Conservation (phyloP, 1,140 invertebrate species). For the Drosophila novamexicana region DNA sequence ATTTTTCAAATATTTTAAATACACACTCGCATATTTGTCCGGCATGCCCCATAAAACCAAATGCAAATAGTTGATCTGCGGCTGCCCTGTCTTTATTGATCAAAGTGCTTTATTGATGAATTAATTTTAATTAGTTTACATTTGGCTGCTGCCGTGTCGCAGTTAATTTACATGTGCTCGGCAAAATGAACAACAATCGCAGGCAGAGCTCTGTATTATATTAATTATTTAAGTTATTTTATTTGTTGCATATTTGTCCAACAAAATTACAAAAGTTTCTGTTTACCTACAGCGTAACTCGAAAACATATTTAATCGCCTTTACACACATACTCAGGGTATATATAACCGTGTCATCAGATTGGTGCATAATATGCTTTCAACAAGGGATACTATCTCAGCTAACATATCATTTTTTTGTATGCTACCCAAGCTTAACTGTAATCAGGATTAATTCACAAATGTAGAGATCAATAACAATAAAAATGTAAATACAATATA, state of each 20-base stretch:
- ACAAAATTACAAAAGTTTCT: conserved; percentile 30
- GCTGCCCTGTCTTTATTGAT: conserved; percentile 58
- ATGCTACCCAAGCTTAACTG: too few relatives aligned
- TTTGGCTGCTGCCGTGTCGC: conserved; percentile 47
- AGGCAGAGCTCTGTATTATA: conserved; percentile 8
- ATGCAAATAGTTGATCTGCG: conserved; percentile 45
- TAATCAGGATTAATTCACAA: too few relatives aligned
- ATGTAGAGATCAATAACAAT: not conserved
- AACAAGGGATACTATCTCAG: not conserved
- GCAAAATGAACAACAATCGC: conserved; percentile 38
- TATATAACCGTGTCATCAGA: not conserved
- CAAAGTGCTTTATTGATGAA: conserved; percentile 68
- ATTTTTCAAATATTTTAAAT: conserved; percentile 4
- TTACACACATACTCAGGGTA: not conserved
- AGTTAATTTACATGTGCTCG: conserved; percentile 71
- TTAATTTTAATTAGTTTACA: conserved; percentile 72
- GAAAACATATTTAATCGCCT: conserved; percentile 54
- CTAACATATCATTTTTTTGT: too few relatives aligned
- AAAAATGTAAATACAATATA: not conserved
- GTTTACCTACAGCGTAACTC: conserved; percentile 47
- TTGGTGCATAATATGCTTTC: not conserved
- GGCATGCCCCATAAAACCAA: conserved; percentile 11
- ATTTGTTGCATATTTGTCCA: conserved; percentile 41
- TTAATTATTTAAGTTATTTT: conserved; percentile 46
- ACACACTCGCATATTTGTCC: conserved; percentile 2